Conservation (phyloP, 92 coral and sea anemone genomes). For the Zoanthus solanderi region DNA sequence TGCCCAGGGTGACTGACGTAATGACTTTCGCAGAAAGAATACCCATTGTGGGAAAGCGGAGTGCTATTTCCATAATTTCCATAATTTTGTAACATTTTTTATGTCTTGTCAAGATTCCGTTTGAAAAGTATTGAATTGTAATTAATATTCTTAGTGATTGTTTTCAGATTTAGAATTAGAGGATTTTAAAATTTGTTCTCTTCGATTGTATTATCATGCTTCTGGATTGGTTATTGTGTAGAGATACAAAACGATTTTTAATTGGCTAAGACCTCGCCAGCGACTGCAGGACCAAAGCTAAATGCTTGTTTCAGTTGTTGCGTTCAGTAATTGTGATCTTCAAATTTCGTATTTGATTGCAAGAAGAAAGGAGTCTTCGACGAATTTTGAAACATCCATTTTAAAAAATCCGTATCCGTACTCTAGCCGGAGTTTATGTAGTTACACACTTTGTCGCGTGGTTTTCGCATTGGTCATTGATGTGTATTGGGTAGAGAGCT, state of each 20-base stretch:
- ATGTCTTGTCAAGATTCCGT: neutral
- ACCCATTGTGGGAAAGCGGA: neutral
- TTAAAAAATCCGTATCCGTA: neutral
- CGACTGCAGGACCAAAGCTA: conserved; percentile 26
- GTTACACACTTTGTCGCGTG: conserved; percentile 20
- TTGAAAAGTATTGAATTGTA: neutral
- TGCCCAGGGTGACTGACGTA: neutral
- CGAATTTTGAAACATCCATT: neutral
- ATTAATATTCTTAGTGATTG: neutral
- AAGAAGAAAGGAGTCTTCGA: neutral
- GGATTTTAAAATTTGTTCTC: neutral
- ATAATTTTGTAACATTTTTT: neutral
- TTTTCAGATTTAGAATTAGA: too few species aligned
- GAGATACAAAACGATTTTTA: conserved; percentile 1
- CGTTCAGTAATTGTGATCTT: conserved; percentile 16
- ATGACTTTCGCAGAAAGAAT: neutral
- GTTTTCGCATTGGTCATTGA: conserved; percentile 19
- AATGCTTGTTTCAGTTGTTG: conserved; percentile 23
- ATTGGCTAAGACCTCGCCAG: conserved; percentile 27
- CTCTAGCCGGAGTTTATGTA: neutral
- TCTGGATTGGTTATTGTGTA: conserved; percentile 4
- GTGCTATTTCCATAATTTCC: neutral
- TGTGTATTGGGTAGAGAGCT: conserved; percentile 36
- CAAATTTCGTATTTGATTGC: neutral
- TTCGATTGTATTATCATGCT: neutral